A percentile compares a stretch with the other conserved stretches of the same genome.
These are phyloP conservation scores for Rhamphomyia laevipes DNA, from an alignment of 2,888 invertebrate genomes.

Conservation along the genomic window DNA sequence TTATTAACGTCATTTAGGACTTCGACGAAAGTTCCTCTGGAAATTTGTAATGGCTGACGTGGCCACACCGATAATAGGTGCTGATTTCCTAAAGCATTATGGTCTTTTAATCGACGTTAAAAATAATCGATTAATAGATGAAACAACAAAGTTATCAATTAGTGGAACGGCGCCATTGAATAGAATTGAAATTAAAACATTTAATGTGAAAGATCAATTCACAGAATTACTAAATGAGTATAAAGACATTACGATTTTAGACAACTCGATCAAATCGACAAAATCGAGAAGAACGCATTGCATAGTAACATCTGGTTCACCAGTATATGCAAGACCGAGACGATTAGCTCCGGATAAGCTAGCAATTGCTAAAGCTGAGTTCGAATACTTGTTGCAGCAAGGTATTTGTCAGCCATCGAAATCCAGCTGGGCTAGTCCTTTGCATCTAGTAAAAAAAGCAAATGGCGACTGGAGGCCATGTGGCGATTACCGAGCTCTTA, in stretches of 20 bases:
- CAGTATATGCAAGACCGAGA: constrained; percentile 9
- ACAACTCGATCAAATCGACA: neutral
- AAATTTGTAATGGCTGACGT: constrained; percentile 4
- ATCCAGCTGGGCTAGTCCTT: neutral
- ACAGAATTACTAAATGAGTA: neutral
- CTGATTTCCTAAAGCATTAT: constrained; percentile 6
- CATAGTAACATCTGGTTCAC: constrained; percentile 11
- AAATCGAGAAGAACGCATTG: constrained; percentile 9
- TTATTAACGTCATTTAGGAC: neutral
- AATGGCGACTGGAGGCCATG: constrained; percentile 20
- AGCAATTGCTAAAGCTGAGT: neutral
- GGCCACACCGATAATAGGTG: constrained; percentile 4
- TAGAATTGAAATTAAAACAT: neutral
- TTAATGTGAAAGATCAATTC: neutral
- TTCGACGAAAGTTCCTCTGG: constrained; percentile 3
- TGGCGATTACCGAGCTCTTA: constrained; percentile 23
- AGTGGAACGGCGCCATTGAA: neutral
- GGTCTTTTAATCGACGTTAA: constrained; percentile 2
- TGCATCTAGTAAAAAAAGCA: neutral
- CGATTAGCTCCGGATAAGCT: constrained; percentile 9
- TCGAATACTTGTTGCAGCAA: neutral
- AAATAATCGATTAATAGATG: neutral
- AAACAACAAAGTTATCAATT: neutral
- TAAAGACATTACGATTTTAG: neutral
- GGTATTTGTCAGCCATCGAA: neutral